Base-by-base conservation (phyloP, 1,140 invertebrate genomes). In the Amphibalanus amphitrite region DNA sequence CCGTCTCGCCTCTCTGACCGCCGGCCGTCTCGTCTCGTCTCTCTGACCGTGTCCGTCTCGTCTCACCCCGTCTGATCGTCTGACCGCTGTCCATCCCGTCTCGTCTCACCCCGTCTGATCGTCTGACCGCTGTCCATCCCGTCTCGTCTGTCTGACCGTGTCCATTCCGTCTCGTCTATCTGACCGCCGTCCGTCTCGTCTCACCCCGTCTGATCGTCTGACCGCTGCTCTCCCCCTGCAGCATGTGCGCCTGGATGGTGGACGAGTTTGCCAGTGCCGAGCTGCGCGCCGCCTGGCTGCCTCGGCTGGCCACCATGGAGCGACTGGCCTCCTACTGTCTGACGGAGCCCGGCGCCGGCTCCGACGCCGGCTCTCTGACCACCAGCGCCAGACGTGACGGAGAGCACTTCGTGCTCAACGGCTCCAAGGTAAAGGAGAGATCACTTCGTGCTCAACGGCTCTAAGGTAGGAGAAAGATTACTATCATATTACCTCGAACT, bases 221-320 rank as follows among this genome's bases (percentile, higher is more conserved):
- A 15, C 23, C n/a, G 26, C 10, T n/a, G n/a, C 33, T 30, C 6
- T 68, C 33, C 72, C 74, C 68, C 76, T 77, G 67, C 75, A 84
- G 83, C 74, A 85, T 85, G 84, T 84, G 83, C 78, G 79, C 81
- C 1, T 96, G 75, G 84, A 86, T 87, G 85, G 86, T 97, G 69
- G 88, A 90, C 77, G 90, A 91, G 79, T 86, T 92, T 67, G 94
- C 86, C 0, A 89, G 83, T 40, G 83, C 90, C 69, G 88, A 91
- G 76, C 92, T 95, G 78, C 92, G 93, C 79, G 78, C 87, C 73
- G 90, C 91, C 77, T 98, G 93, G 81, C 82, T 98, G 70, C 91
- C 95, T 0, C 84, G 87, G 75, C 80, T 98, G 67, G 89, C 92
- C 6, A 78, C 80, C 0, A 87, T 87, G 82, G 81, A 86, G 69